Conservation (phyloP, 1,140 invertebrate genomes). For the Radopholus similis region DNA sequence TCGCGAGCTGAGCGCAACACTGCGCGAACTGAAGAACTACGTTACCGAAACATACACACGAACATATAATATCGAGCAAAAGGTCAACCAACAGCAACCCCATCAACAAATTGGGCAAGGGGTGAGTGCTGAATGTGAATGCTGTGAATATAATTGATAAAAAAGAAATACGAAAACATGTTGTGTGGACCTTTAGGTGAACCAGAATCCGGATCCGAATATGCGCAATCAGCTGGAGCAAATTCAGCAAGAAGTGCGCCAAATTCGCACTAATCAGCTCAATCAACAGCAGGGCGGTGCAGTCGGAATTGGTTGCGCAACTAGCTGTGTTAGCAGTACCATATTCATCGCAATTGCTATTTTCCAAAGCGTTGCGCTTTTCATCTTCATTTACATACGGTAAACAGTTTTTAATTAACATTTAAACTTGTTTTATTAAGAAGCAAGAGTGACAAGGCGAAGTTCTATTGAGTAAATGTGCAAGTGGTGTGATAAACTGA, state of each 20-base stretch:
- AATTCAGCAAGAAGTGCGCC: constrained; percentile 43
- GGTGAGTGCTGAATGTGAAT: not conserved
- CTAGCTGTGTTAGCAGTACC: constrained; percentile 44
- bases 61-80: constrained; percentile 58
- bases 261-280: constrained; percentile 39
- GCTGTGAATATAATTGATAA: too few relatives aligned
- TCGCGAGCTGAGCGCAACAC: constrained; percentile 46
- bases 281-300: constrained; percentile 1
- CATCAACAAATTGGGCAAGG: constrained; percentile 5
- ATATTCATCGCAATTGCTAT: constrained; percentile 48
- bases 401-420: constrained; percentile 5
- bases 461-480: constrained; percentile 49
- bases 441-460: constrained; percentile 58
- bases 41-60: constrained; percentile 60
- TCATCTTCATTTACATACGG: constrained; percentile 55
- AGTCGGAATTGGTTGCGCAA: constrained; percentile 14
- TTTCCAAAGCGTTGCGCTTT: constrained; percentile 44
- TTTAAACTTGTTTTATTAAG: constrained; percentile 37
- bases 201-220: constrained; percentile 14
- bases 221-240: constrained; percentile 37
- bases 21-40: constrained; percentile 59
- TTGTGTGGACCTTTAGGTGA: too few relatives aligned
- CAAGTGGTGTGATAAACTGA: too few relatives aligned
- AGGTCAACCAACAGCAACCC: constrained; percentile 37
- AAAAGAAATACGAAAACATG: too few relatives aligned